Percentiles rank a stretch among this genome's conserved stretches.
Evolutionary conservation across 2,888 invertebrate genomes (phyloP).

Genomic region (Coleophora deauratella): DNA sequence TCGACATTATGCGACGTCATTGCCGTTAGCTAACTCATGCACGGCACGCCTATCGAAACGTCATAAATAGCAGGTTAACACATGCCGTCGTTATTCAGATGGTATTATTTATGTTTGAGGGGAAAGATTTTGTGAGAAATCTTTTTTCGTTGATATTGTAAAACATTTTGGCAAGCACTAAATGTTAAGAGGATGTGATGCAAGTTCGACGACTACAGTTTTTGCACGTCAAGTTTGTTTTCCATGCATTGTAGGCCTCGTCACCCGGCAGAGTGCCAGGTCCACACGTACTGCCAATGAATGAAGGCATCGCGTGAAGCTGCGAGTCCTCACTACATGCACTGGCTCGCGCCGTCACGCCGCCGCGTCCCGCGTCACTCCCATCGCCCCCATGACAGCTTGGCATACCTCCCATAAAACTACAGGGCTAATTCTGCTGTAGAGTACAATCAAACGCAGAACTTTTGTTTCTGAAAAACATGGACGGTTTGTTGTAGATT

Average conservation of each 20-base stretch:
- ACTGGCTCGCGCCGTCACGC: conserved; percentile 2
- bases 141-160: conserved; percentile 19
- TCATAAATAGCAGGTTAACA: conserved; percentile 7
- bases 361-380: no score
- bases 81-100: no score
- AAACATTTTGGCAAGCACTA: no score
- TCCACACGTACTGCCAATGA: conserved; percentile 56
- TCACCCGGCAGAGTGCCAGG: conserved; percentile 64
- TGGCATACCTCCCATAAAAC: neutral
- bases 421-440: no score
- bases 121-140: no score
- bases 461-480: conserved; percentile 22
- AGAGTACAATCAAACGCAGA: conserved; percentile 7
- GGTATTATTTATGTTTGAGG: no score
- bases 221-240: conserved; percentile 18
- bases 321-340: conserved; percentile 14
- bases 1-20: no score
- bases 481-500: no score
- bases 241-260: conserved; percentile 42
- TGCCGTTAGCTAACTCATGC: no score
- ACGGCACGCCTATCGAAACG: neutral
- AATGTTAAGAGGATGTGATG: conserved; percentile 16
- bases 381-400: no score
- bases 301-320: conserved; percentile 52
- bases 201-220: conserved; percentile 1